phyloP scores from a whole-genome alignment of 2,888 invertebrate genomes.

The Balanococcus diminutus region DNA sequence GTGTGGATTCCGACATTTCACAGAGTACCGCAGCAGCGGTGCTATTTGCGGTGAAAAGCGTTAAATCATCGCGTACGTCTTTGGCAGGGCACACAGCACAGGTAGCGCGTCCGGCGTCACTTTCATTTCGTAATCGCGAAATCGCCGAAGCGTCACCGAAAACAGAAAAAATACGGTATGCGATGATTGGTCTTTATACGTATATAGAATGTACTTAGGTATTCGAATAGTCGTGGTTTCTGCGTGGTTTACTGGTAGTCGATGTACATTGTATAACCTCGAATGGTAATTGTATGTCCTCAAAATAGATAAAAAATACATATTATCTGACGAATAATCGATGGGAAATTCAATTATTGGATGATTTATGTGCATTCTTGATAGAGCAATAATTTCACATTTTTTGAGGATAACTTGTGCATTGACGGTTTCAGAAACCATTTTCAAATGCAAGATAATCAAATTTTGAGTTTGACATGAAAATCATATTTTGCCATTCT shows the following conservation, averaged over 20 bases:
- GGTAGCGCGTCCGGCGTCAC: not conserved
- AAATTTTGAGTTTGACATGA: too few relatives aligned
- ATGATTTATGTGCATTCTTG: too few relatives aligned
- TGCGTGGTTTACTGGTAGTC: not conserved
- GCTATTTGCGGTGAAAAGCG: not conserved
- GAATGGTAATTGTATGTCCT: not conserved
- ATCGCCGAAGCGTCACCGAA: not conserved
- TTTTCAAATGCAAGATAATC: too few relatives aligned
- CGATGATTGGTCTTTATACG: not conserved
- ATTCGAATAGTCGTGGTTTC: not conserved
- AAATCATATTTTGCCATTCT: too few relatives aligned
- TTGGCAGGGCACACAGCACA: not conserved
- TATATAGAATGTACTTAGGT: too few relatives aligned
- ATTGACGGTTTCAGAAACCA: too few relatives aligned
- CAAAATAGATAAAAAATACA: too few relatives aligned
- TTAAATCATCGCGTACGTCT: not conserved
- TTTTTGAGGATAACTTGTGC: too few relatives aligned
- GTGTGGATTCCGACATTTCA: not conserved
- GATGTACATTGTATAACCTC: not conserved
- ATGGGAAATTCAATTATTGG: too few relatives aligned
- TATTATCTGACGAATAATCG: too few relatives aligned
- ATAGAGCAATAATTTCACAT: too few relatives aligned
- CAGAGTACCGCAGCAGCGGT: not conserved
- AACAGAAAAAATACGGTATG: not conserved
- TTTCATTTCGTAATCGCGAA: slow-evolving; percentile 22